phyloP scores from a whole-genome alignment of 2,888 invertebrate species.

The Tholera decimalis region DNA sequence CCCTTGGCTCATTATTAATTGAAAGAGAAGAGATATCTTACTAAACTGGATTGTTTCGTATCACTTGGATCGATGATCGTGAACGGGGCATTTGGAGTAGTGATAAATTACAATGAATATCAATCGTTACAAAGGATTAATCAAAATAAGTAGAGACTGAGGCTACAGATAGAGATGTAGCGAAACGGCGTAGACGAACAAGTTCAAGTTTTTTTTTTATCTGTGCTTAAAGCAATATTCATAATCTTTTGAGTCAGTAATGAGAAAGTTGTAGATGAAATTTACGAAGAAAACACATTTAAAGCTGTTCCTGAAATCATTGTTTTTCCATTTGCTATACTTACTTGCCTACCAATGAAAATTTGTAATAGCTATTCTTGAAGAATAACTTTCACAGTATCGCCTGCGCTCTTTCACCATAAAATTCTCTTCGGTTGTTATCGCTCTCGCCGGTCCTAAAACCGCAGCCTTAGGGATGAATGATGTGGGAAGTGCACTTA shows the following conservation, averaged over 20 bases:
- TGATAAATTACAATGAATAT: slow-evolving; percentile 88
- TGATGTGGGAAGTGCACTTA: slow-evolving; percentile 70
- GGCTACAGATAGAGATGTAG: slow-evolving; percentile 51
- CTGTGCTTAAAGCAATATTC: not conserved
- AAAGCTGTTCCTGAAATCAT: not conserved
- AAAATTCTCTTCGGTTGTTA: not conserved
- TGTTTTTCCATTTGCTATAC: not conserved
- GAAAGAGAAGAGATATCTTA: slow-evolving; percentile 63
- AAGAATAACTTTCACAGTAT: not conserved
- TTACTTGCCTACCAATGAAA: not conserved
- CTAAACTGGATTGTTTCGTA: slow-evolving; percentile 72
- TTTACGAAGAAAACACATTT: not conserved
- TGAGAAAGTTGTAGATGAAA: not conserved
- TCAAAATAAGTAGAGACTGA: slow-evolving; percentile 79
- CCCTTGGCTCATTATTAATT: slow-evolving; percentile 60
- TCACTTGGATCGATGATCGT: slow-evolving; percentile 84
- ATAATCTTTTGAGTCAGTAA: not conserved
- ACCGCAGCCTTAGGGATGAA: slow-evolving; percentile 39
- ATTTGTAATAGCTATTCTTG: too few relatives aligned
- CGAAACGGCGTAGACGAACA: slow-evolving; percentile 19
- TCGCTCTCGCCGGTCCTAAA: slow-evolving; percentile 30
- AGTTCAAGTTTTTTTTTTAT: not conserved
- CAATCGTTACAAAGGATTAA: slow-evolving; percentile 88
- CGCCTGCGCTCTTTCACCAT: not conserved
- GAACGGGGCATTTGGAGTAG: slow-evolving; percentile 84